Conservation (phyloP, 2,797 vertebrate genomes). For the Rhabdomys pumilio region DNA sequence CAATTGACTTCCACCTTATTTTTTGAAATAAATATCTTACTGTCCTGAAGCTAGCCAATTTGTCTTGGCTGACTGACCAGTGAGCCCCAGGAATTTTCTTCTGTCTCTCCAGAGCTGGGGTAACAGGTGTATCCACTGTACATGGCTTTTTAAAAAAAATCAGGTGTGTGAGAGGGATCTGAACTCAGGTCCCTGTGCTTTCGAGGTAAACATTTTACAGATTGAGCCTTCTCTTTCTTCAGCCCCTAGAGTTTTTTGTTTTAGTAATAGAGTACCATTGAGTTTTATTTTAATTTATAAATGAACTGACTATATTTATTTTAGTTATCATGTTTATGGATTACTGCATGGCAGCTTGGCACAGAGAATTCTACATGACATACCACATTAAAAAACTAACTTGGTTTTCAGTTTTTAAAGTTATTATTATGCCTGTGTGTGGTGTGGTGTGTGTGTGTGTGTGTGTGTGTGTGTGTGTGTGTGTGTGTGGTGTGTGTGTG, state of each 20-base stretch:
- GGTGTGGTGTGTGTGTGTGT: too few species aligned
- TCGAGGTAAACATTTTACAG: neutral
- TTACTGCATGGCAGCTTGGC: too few species aligned
- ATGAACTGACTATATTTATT: neutral
- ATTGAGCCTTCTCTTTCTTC: neutral
- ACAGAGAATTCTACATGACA: neutral
- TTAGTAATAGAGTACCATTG: neutral
- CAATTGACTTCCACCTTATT: neutral
- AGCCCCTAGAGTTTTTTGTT: neutral
- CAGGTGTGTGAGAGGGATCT: neutral
- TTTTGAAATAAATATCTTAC: neutral
- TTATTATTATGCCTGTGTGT: neutral
- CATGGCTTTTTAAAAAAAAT: neutral
- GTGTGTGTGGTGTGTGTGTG: neutral
- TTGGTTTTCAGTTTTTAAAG: neutral
- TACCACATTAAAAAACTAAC: neutral
- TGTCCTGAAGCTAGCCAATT: neutral
- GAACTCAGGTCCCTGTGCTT: neutral
- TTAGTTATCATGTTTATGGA: neutral
- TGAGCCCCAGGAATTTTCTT: neutral
- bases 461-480: too few species aligned
- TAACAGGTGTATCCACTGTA: neutral
- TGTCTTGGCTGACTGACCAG: neutral
- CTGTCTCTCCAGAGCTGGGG: neutral
- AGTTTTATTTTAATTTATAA: neutral